Percentiles rank a stretch among this genome's conserved stretches.
These are phyloP conservation scores for Sebastes alutus DNA, from an alignment of 2,797 vertebrate species.

Conservation along the genomic window DNA sequence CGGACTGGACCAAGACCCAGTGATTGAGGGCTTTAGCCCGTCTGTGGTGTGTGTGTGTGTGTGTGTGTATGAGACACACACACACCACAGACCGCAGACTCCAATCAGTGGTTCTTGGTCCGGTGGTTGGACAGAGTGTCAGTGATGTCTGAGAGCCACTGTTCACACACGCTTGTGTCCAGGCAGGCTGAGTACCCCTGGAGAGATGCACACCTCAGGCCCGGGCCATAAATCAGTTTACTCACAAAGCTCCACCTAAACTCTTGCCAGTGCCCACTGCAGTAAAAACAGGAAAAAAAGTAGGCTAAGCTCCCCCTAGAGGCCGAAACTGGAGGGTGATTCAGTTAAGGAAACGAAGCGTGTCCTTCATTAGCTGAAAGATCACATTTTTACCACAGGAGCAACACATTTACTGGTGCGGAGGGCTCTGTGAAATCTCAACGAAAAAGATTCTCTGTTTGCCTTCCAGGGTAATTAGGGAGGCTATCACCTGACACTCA, in stretches of 20 bases:
- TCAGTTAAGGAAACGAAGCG: constrained; percentile 77
- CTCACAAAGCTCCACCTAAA: constrained; percentile 75
- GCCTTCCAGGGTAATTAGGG: constrained; percentile 81
- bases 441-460: constrained; percentile 78
- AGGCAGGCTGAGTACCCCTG: constrained; percentile 60
- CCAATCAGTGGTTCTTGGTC: constrained; percentile 78
- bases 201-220: constrained; percentile 70
- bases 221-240: constrained; percentile 74
- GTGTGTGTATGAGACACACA: constrained; percentile 26
- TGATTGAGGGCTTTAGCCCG: constrained; percentile 76
- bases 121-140: constrained; percentile 76
- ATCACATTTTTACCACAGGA: constrained; percentile 80
- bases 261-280: constrained; percentile 67
- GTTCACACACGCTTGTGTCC: constrained; percentile 73
- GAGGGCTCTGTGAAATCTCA: constrained; percentile 75
- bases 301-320: constrained; percentile 78
- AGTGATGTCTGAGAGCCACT: constrained; percentile 79
- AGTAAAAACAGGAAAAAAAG: constrained; percentile 67
- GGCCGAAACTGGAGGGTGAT: constrained; percentile 66
- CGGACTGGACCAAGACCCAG: constrained; percentile 66
- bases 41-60: constrained; percentile 37
- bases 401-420: constrained; percentile 75
- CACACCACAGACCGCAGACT: constrained; percentile 73
- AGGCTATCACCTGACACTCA: constrained; percentile 82
- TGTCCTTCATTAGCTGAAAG: constrained; percentile 81